These are phyloP conservation scores for Furcula furcula DNA, from an alignment of 2,888 invertebrate species.

Conservation along the genomic window DNA sequence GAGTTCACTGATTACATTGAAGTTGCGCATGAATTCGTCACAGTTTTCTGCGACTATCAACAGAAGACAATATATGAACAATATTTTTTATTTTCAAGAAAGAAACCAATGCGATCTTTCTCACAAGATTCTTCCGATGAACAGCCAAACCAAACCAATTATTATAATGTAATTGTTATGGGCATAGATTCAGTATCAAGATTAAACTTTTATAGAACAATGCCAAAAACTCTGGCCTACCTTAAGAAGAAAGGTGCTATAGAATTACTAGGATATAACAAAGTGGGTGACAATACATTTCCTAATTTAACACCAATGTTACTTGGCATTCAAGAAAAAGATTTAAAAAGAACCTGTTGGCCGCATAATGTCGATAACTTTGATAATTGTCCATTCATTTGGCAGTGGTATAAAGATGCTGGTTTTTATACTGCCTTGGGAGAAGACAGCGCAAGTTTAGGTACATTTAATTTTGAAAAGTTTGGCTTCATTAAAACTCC, in stretches of 20 bases:
- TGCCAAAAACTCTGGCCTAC: conserved; percentile 86
- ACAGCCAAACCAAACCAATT: conserved; percentile 37
- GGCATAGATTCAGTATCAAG: conserved; percentile 94
- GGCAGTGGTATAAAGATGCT: conserved; percentile 88
- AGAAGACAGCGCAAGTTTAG: conserved; percentile 91
- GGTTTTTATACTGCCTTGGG: conserved; percentile 91
- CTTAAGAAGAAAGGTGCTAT: conserved; percentile 84
- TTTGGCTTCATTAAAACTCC: conserved; percentile 89
- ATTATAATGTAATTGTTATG: conserved; percentile 87
- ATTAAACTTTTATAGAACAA: conserved; percentile 91
- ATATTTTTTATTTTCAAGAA: conserved; percentile 84
- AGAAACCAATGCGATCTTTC: conserved; percentile 43
- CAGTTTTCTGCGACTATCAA: conserved; percentile 82
- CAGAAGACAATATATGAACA: conserved; percentile 82
- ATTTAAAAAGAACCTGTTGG: conserved; percentile 85
- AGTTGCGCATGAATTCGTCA: conserved; percentile 84
- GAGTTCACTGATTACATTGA: conserved; percentile 66
- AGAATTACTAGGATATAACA: conserved; percentile 94
- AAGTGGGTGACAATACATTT: conserved; percentile 97
- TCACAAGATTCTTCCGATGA: conserved; percentile 33
- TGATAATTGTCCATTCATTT: conserved; percentile 91
- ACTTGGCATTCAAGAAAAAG: conserved; percentile 85
- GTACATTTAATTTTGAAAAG: conserved; percentile 90
- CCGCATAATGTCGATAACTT: conserved; percentile 80
- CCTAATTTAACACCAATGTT: conserved; percentile 93